Conservation (phyloP, 2,888 invertebrate genomes). For the Nipponacmea schrenckii region DNA sequence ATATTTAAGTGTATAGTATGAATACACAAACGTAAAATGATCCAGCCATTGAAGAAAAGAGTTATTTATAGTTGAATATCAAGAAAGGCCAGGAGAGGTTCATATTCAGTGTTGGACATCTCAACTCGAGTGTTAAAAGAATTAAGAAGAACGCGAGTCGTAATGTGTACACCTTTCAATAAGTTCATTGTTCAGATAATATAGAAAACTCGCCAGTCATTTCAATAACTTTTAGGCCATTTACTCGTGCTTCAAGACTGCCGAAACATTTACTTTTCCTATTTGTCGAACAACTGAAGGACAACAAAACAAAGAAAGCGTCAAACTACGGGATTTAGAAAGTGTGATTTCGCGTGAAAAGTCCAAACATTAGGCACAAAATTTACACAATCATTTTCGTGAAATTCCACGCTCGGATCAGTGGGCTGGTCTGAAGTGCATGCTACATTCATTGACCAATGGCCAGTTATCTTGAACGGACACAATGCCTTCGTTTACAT, state of each 20-base stretch:
- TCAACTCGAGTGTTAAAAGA: no score
- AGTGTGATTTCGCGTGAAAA: conserved; percentile 25
- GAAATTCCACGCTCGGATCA: conserved; percentile 5
- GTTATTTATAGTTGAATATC: conserved; percentile 18
- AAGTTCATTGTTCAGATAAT: background rate
- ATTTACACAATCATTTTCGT: conserved; percentile 14
- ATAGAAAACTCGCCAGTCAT: background rate
- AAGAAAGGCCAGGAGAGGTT: background rate
- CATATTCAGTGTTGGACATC: no score
- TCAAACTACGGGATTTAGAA: conserved; percentile 22
- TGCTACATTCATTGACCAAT: conserved; percentile 2
- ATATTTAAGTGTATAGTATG: conserved; percentile 8
- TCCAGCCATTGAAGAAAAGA: conserved; percentile 21
- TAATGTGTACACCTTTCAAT: no score
- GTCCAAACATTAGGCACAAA: conserved; percentile 21
- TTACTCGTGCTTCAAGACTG: conserved; percentile 16
- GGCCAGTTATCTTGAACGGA: background rate
- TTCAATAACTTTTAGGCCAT: conserved; percentile 10
- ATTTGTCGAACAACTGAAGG: conserved; percentile 20
- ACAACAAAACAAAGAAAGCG: conserved; percentile 20
- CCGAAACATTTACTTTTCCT: conserved; percentile 21
- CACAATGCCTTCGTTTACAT: conserved; percentile 3
- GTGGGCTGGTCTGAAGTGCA: background rate
- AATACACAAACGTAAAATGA: conserved; percentile 22
- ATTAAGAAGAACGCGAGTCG: no score